Evolutionary conservation across 2,888 invertebrate genomes (phyloP), one percentile per base, ranked within the genome.

Genomic region (Heliconius sara): DNA sequence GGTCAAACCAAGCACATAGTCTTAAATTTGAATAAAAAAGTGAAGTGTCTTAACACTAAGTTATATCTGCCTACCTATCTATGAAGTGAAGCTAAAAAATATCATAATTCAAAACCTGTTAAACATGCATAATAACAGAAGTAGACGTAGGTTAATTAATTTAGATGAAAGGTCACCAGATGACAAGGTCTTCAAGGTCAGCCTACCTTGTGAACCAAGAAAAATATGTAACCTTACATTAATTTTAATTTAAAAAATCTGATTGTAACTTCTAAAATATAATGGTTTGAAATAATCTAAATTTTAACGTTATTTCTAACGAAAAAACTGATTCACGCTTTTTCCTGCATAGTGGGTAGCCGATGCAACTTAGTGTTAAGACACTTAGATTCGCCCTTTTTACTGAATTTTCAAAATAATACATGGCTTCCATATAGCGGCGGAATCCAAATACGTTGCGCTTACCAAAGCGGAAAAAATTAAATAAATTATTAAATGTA

Each of bases 121-220:
- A 22, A 43, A 43, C 39, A 12, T 67, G 27, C 30, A 34, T 22
- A 70, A 70, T n/a, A 7, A 16, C 16, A 70, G 39, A 70, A 43
- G n/a, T 70, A 70, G 68, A 43, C 13, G 10, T 43, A 16, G 27
- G 25, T 65, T 65, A 70, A 70, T 43, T 4, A 3, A 27, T 43
- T 70, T 70, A 70, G 25, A 43, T 39, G 13, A 70, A 70, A 70
- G 68, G 68, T 70, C 43, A 70, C 66, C 16, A 30, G 39, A 19
- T 34, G 68, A 68, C 68, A 70, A 70, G 68, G 39, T 70, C 68
- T 39, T 39, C 39, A 43, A 43, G 68, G 68, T 39, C 13, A 10
- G 10, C 39, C 68, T n/a, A 68, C n/a, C 25, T 70, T 60, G 60
- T 4, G 60, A 60, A 12, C n/a, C 60, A n/a, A 60, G n/a, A 12